Evolutionary conservation across 2,113 vertebrate species (phyloP).

Genomic region (Gorsachius goisagi): DNA sequence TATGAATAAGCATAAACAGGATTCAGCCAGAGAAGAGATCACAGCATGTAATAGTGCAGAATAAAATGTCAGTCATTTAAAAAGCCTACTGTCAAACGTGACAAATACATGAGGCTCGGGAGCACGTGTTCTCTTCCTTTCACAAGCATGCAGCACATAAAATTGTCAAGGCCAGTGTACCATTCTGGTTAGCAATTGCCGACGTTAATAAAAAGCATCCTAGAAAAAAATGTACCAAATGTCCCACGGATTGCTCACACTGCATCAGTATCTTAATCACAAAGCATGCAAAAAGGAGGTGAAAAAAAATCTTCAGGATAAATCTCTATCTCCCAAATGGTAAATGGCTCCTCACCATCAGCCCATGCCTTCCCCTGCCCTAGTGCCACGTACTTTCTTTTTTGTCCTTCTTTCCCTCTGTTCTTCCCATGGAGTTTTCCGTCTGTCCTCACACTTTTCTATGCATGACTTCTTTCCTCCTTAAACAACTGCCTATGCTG

Average conservation of each 20-base stretch:
- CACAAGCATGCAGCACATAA: neutral
- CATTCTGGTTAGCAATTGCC: neutral
- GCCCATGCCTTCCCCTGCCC: too few relatives aligned
- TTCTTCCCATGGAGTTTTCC: neutral
- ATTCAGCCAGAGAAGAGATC: neutral
- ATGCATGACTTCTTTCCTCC: neutral
- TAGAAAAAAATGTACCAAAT: neutral
- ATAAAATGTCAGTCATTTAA: neutral
- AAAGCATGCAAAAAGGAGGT: neutral
- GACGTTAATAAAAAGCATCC: neutral
- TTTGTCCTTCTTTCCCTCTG: too few relatives aligned
- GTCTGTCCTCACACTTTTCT: neutral
- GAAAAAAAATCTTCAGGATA: neutral
- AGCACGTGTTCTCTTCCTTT: neutral
- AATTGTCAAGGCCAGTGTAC: too few relatives aligned
- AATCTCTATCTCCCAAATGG: rapidly evolving
- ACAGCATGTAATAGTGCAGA: neutral
- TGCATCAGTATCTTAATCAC: neutral
- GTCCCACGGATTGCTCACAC: neutral
- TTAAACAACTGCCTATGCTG: too few relatives aligned
- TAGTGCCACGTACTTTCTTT: neutral
- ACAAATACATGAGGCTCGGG: neutral
- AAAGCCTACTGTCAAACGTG: neutral
- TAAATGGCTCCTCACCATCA: neutral
- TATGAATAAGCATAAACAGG: neutral